Evolutionary conservation across 2,113 vertebrate species (phyloP).

Genomic region (Muntiacus muntjak): DNA sequence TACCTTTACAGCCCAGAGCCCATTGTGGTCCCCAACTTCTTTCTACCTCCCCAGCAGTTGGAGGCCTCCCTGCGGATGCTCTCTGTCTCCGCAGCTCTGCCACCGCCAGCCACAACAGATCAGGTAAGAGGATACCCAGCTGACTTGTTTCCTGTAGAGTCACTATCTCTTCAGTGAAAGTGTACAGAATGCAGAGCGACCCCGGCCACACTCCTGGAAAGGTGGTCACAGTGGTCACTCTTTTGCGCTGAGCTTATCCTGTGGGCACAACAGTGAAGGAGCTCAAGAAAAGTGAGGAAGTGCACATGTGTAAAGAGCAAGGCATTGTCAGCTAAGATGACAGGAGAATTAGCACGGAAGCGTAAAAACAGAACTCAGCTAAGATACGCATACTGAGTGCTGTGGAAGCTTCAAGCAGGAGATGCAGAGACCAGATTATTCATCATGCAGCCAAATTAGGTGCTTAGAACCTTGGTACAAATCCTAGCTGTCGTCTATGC

Average conservation of each 20-base stretch:
- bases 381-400: background rate
- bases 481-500: background rate
- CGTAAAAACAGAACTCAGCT: background rate
- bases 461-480: background rate
- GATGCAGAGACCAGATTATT: background rate
- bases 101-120: constrained; percentile 54
- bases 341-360: background rate
- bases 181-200: background rate
- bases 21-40: constrained; percentile 91
- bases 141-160: background rate
- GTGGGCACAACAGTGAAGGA: background rate
- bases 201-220: background rate
- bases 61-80: constrained; percentile 92
- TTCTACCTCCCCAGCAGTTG: constrained; percentile 89
- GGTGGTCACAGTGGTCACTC: background rate
- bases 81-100: constrained; percentile 81
- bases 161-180: background rate
- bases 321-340: background rate
- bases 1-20: constrained; percentile 78
- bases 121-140: constrained; percentile 78
- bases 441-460: background rate
- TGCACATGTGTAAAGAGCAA: background rate
- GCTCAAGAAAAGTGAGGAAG: background rate
- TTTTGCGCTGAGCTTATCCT: background rate
- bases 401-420: background rate